Base-by-base conservation (phyloP, 2,797 vertebrate genomes). In the Sphenopsis melanotis region DNA sequence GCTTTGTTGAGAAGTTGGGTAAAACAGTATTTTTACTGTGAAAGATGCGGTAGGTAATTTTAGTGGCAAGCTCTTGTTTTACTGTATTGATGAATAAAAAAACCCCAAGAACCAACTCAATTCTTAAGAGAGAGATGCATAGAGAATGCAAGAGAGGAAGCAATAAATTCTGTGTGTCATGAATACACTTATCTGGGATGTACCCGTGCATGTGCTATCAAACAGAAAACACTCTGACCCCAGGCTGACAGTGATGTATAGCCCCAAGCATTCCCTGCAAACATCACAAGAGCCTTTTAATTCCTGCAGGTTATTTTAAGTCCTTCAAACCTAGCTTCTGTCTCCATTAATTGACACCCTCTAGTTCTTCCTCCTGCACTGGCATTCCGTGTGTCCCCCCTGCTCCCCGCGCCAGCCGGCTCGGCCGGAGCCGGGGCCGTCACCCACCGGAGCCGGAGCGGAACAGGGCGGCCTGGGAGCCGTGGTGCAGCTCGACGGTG, bases 401-500 rank as follows among this genome's bases (percentile, higher is more conserved):
- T 24, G 37, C 65, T 32, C 46, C 22, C 46, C 12, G 26, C 6
- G 24, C 17, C 24, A 14, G 41, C 23, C 6, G 8, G 52, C 69
- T 55, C 2, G 4, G 42, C 10, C 20, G 29, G 24, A 46, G 59
- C 59, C 20, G 15, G 3, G 52, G 55, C 66, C 20, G 6, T 29
- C 29, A 87, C 86, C 71, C 88, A 84, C 88, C 81, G 19, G 81
- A 72, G 74, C 52, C 47, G 16, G 12, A 0, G 81, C 81, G 88
- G 74, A 79, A 66, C 19, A 90, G 74, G 5, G 88, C 74, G 16
- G 87, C 81, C 91, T 98, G 98, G 41, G 98, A 97, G 78, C 96
- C 84, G 52, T 95, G 95, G 59, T 85, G 86, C 87, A 97, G 96
- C 77, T 97, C 97, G 61, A 98, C 96, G 70, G 98, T 66, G 77